phyloP scores from a whole-genome alignment of 2,113 vertebrate species.

The Xyliphius kryptos region DNA sequence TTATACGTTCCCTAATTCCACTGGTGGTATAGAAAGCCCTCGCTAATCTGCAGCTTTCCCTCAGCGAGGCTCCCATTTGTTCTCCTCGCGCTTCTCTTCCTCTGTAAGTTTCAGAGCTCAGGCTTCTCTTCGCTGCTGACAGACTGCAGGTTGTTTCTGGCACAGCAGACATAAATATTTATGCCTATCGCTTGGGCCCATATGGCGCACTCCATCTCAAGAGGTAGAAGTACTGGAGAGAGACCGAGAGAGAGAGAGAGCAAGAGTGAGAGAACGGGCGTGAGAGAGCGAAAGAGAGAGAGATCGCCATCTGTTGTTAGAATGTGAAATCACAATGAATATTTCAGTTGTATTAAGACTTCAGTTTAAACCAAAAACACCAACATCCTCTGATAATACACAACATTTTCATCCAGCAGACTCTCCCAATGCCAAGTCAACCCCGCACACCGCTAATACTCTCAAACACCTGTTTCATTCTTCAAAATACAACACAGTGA shows the following conservation, averaged over 20 bases:
- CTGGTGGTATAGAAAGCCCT: neutral
- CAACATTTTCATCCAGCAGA: too few species aligned
- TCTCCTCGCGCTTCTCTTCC: constrained; percentile 29
- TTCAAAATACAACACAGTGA: too few species aligned
- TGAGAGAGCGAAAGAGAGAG: neutral
- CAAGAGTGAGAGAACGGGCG: neutral
- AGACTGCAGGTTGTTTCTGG: constrained; percentile 26
- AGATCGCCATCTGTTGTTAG: constrained; percentile 22
- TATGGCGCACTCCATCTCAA: constrained; percentile 6
- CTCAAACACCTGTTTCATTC: too few species aligned
- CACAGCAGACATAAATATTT: constrained; percentile 28
- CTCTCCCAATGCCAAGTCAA: too few species aligned
- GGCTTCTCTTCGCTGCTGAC: constrained; percentile 3
- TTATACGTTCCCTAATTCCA: neutral
- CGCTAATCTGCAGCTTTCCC: neutral
- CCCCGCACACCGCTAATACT: too few species aligned
- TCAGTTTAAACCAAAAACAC: too few species aligned
- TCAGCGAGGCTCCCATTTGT: neutral
- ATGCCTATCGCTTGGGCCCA: constrained; percentile 16
- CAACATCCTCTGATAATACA: too few species aligned
- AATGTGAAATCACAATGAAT: neutral
- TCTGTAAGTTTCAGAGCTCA: constrained; percentile 17
- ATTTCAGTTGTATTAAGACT: too few species aligned
- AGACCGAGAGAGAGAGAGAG: constrained; percentile 1
- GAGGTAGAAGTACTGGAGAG: neutral